phyloP scores from a whole-genome alignment of 2,113 vertebrate species.

The Ursus arctos region DNA sequence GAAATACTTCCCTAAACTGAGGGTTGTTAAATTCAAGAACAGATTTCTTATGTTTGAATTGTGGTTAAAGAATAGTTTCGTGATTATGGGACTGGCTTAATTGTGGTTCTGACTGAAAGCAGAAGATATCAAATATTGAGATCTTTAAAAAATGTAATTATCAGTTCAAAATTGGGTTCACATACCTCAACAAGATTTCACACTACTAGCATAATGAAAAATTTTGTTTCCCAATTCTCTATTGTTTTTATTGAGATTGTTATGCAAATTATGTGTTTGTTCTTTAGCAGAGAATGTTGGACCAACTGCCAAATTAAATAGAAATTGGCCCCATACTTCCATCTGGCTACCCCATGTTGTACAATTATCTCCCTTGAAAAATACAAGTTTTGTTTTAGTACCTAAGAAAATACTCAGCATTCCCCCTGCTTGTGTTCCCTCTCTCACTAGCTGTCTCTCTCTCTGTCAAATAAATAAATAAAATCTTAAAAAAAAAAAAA shows the following conservation, averaged over 20 bases:
- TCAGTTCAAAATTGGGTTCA: constrained; percentile 2
- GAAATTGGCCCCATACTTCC: neutral
- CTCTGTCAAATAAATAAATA: no score
- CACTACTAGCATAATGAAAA: neutral
- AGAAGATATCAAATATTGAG: neutral
- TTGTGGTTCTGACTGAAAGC: neutral
- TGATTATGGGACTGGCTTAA: neutral
- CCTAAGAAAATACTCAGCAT: neutral
- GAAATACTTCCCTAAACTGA: neutral
- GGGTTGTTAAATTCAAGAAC: neutral
- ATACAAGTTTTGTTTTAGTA: neutral
- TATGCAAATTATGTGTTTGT: neutral
- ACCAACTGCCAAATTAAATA: neutral
- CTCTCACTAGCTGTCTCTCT: no score
- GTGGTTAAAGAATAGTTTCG: neutral
- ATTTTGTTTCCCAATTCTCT: neutral
- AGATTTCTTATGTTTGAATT: neutral
- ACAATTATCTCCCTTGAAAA: neutral
- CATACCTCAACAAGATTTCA: neutral
- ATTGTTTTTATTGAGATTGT: neutral
- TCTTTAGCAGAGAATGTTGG: neutral
- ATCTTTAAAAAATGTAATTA: neutral
- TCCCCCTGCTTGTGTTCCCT: no score
- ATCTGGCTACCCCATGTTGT: neutral
- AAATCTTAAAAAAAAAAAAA: no score